Evolutionary conservation across 2,888 invertebrate genomes (phyloP), one percentile per base, ranked within the genome.

Genomic region (Troilus luridus): DNA sequence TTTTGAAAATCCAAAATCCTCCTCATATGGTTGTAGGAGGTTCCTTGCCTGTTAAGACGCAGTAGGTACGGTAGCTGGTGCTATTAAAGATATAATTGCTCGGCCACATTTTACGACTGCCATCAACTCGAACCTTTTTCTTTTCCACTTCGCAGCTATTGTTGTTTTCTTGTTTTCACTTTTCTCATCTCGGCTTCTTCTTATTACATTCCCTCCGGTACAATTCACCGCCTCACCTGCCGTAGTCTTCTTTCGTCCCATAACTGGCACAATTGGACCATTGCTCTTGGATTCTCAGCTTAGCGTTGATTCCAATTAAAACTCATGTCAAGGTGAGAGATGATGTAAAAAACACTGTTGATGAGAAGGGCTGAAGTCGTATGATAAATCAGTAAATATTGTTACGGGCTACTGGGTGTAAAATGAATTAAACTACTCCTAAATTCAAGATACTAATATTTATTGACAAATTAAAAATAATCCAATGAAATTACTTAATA

Each of bases 81-180:
- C 85, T 56, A 85, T 85, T 85, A 85, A 56, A 7, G 9, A 0
- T 19, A 21, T 85, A 85, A 85, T 85, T 85, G 56, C 41, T n/a
- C n/a, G 56, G 8, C 85, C n/a, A 77, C 0, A n/a, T 85, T 85
- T 85, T 85, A 85, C n/a, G 85, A 85, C 85, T 56, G 10, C 85
- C 85, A 85, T 85, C 85, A 85, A 11, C 21, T 56, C 56, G n/a
- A 58, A n/a, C n/a, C 85, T 14, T 56, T 56, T 7, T 6, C 56
- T n/a, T 85, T 85, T 85, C 85, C 56, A 85, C 56, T 85, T 85
- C 85, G 56, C n/a, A 54, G 17, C 12, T 54, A 21, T 85, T 58
- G 12, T 58, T 85, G 14, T 77, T 21, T 81, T 81, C 54, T 81
- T 54, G 5, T 85, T 85, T 85, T 85, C 85, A 85, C 85, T 85